Conservation (phyloP, 2,797 vertebrate species). For the Schizothorax lantsangensis region DNA sequence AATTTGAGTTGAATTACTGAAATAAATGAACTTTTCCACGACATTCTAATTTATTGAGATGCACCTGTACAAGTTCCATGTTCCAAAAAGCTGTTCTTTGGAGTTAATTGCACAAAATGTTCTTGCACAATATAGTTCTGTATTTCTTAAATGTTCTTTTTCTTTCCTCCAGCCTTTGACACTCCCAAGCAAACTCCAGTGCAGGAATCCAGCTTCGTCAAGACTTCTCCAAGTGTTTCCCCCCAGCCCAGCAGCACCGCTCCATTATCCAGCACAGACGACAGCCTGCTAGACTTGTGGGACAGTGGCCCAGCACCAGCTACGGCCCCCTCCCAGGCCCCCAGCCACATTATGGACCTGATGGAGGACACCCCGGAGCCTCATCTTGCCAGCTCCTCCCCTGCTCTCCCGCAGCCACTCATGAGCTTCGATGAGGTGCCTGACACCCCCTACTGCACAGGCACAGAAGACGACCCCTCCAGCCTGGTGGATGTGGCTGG, state of each 20-base stretch:
- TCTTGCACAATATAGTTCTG: not conserved
- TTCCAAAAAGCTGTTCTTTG: not conserved
- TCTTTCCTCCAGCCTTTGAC: slow-evolving; percentile 59
- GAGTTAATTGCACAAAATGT: not conserved
- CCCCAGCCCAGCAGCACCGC: slow-evolving; percentile 70
- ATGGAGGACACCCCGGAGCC: slow-evolving; percentile 66
- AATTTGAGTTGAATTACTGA: too few relatives aligned
- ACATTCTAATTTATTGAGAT: too few relatives aligned
- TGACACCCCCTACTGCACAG: slow-evolving; percentile 81
- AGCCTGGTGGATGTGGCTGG: slow-evolving; percentile 81
- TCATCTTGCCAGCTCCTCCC: slow-evolving; percentile 52
- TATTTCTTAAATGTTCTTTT: not conserved
- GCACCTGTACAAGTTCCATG: not conserved
- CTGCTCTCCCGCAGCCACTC: slow-evolving; percentile 77
- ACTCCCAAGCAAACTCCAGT: slow-evolving; percentile 69
- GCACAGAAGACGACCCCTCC: slow-evolving; percentile 77
- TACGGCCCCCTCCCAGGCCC: slow-evolving; percentile 57
- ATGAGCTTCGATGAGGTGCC: slow-evolving; percentile 92
- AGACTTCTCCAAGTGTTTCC: slow-evolving; percentile 75
- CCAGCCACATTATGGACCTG: slow-evolving; percentile 72
- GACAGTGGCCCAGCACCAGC: slow-evolving; percentile 62
- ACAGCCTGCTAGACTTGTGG: slow-evolving; percentile 77
- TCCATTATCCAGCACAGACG: slow-evolving; percentile 59
- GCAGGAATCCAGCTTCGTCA: slow-evolving; percentile 68
- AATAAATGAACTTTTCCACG: too few relatives aligned